Evolutionary conservation across 2,888 invertebrate species (phyloP).

Genomic region (Dermolepida albohirtum): DNA sequence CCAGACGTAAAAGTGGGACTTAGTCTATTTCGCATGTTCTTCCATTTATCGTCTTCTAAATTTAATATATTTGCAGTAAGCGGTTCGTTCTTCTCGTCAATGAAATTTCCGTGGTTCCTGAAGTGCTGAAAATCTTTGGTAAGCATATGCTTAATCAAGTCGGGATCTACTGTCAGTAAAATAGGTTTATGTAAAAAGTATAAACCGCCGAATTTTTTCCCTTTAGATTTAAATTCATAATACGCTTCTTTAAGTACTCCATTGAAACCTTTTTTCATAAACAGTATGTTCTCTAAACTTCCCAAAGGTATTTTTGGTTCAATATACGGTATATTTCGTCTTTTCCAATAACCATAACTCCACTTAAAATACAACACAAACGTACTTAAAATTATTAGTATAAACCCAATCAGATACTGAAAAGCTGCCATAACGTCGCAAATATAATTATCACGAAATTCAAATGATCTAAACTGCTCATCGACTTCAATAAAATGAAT

Average conservation of each 20-base stretch:
- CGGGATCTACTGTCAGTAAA: slow-evolving; percentile 35
- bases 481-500: too few species aligned
- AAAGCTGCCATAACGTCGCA: background rate
- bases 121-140: slow-evolving; percentile 71
- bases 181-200: slow-evolving; percentile 45
- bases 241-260: background rate
- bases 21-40: background rate
- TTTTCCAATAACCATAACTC: slow-evolving; percentile 36
- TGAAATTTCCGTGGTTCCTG: slow-evolving; percentile 68
- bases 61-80: slow-evolving; percentile 6
- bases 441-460: too few species aligned
- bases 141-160: slow-evolving; percentile 61
- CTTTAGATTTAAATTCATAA: slow-evolving; percentile 2
- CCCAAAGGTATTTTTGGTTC: slow-evolving; percentile 21
- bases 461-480: too few species aligned
- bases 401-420: background rate
- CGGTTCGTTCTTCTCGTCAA: slow-evolving; percentile 6
- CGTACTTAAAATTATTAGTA: background rate
- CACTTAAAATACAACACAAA: slow-evolving; percentile 36
- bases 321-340: slow-evolving; percentile 12
- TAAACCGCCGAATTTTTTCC: background rate
- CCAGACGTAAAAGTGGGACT: background rate
- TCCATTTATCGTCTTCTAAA: slow-evolving; percentile 13
- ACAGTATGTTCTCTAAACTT: slow-evolving; percentile 7
- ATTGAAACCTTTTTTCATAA: background rate